Base-by-base conservation (phyloP, 2,888 invertebrate species). In the Caenorhabditis plicata region DNA sequence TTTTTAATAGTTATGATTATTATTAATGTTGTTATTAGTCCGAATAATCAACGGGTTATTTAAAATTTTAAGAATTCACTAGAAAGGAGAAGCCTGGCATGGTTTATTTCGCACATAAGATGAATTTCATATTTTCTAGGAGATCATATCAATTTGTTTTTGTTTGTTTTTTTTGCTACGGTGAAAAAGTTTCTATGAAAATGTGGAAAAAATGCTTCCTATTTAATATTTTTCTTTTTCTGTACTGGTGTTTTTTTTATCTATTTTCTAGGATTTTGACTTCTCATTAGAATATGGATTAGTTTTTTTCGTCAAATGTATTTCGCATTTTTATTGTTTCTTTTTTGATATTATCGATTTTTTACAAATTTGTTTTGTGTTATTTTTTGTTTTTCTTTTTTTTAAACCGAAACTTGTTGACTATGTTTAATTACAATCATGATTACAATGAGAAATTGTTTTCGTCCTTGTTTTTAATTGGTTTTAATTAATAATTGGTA, bases 101-200 rank as follows among this genome's bases (percentile, higher is more conserved):
- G n/a, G n/a, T n/a, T n/a, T n/a, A n/a, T 17, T 39, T 39, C 23
- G 19, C 7, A 23, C 40, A 29, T 42, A 36, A 46, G 41, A 42
- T 47, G 43, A 29, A 47, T 39, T 43, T 47, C 42, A 35, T 55
- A 39, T 55, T 55, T 55, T 48, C 44, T 39, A 39, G 22, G 15
- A 15, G 31, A 25, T 35, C 23, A 38, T 20, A n/a, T 51, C 32
- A 17, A 29, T 26, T 53, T 31, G 17, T 41, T 35, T 40, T 36
- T 22, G 11, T 42, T 32, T 35, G 36, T 35, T n/a, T n/a, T n/a
- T n/a, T n/a, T n/a, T n/a, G n/a, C n/a, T n/a, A n/a, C n/a, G n/a
- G n/a, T n/a, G n/a, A n/a, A n/a, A n/a, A n/a, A n/a, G n/a, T n/a
- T n/a, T n/a, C n/a, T n/a, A n/a, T n/a, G n/a, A n/a, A n/a, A n/a